Base-by-base conservation (phyloP, 1,140 invertebrate genomes). In the Neuroterus valhalla region DNA sequence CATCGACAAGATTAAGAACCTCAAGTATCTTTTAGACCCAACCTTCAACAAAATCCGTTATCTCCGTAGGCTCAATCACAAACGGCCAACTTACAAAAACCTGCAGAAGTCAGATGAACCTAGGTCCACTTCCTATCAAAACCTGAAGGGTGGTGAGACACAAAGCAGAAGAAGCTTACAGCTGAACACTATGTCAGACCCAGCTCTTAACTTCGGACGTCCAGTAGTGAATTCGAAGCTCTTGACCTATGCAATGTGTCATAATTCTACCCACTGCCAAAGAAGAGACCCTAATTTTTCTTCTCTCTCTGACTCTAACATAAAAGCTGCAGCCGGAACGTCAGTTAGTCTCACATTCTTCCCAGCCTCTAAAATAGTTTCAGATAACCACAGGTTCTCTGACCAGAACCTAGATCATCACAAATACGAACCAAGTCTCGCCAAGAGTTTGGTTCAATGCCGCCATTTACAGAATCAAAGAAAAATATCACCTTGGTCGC, bases 21-120 rank as follows among this genome's bases (percentile, higher is more conserved):
- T 89, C 0, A 90, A 90, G 21, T 89, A 90, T 52, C 68, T 88
- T 0, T 50, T 89, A 0, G 88, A 89, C 68, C 88, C 88, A 6
- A 88, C 86, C 0, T 89, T 89, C 71, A 88, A 82, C 55, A 89
- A 88, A 62, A 89, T 89, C 11, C 81, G 88, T 5, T 84, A 89
- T 43, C 55, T 89, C 0, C 74, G 87, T 11, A 78, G 79, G 14
- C 78, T 89, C 15, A 89, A 89, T 68, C 82, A 83, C 31, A 88
- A 86, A 12, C 71, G 77, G 12, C 66, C 82, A 0, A 72, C 46
- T 2, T 68, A 74, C 10, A 88, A 86, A 23, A 85, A 76, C 38
- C 77, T 84, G 5, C 62, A 77, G 1, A 78, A 74, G 14, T 80
- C 81, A 44, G 75, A 82, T 23, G 82, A 88, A 12, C 80, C 85